These are phyloP conservation scores for Jaculus jaculus DNA, from an alignment of 2,113 vertebrate species.

Conservation along the genomic window DNA sequence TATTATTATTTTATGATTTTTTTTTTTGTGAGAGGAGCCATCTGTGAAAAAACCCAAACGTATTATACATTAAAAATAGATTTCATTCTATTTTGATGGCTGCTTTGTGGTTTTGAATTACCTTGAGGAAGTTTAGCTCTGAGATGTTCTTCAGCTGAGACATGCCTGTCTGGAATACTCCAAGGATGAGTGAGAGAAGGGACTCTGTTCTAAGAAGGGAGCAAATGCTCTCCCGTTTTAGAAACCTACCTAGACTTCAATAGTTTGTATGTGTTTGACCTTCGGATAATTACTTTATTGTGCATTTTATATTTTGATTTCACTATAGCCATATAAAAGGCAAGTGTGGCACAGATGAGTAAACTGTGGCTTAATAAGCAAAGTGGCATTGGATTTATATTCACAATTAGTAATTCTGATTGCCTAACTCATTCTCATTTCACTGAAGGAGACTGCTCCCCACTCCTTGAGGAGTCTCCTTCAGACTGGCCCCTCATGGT, in stretches of 20 bases:
- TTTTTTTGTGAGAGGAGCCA: neutral
- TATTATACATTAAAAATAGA: neutral
- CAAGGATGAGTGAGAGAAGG: neutral
- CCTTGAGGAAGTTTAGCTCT: neutral
- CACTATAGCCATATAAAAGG: neutral
- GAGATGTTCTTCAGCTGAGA: neutral
- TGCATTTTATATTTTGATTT: neutral
- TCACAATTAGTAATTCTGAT: neutral
- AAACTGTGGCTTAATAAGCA: neutral
- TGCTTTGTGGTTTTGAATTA: constrained; percentile 23
- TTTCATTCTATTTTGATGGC: neutral
- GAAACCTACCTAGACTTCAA: neutral
- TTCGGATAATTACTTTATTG: neutral
- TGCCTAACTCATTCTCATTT: neutral
- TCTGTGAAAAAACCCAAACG: neutral
- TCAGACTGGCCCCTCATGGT: neutral
- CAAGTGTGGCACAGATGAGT: neutral
- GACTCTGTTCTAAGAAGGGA: neutral
- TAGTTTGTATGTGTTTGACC: neutral
- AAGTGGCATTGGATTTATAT: neutral
- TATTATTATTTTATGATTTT: constrained; percentile 10
- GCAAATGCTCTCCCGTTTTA: neutral
- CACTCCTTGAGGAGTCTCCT: neutral
- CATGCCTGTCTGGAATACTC: neutral
- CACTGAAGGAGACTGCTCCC: neutral